phyloP scores from a whole-genome alignment of 2,113 vertebrate species.

The Lepisosteus osseus region DNA sequence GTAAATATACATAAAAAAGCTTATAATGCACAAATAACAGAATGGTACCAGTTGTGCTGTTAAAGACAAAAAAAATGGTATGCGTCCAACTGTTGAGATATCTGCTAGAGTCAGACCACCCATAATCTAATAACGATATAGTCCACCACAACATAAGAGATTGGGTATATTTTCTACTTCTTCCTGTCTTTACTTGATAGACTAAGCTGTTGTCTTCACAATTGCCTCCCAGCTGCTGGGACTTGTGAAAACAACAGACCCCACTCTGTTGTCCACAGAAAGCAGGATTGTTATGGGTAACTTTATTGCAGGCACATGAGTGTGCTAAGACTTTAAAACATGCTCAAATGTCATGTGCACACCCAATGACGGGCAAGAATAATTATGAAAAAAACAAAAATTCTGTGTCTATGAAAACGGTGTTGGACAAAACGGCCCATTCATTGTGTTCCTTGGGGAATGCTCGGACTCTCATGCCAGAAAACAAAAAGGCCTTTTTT shows the following conservation, averaged over 20 bases:
- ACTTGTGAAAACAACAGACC: constrained; percentile 83
- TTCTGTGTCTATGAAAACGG: constrained; percentile 75
- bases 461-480: constrained; percentile 80
- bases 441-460: constrained; percentile 92
- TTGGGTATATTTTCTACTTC: constrained; percentile 70
- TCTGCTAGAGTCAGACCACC: constrained; percentile 64
- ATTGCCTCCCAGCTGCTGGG: constrained; percentile 87
- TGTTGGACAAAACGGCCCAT: constrained; percentile 85
- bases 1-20: background rate
- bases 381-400: constrained; percentile 83
- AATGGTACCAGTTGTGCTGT: constrained; percentile 8
- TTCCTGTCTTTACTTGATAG: constrained; percentile 76
- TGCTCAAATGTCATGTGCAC: constrained; percentile 86
- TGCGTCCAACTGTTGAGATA: constrained; percentile 24
- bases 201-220: constrained; percentile 84
- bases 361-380: constrained; percentile 80
- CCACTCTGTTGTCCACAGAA: constrained; percentile 89
- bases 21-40: constrained; percentile 18
- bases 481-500: constrained; percentile 96
- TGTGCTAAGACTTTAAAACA: constrained; percentile 83
- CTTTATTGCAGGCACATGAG: constrained; percentile 91
- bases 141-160: constrained; percentile 67
- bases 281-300: constrained; percentile 78
- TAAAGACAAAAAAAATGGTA: constrained; percentile 22
- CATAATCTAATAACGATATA: constrained; percentile 65